Evolutionary conservation across 2,888 invertebrate species (phyloP).

Genomic region (Rhyacophila evoluta): DNA sequence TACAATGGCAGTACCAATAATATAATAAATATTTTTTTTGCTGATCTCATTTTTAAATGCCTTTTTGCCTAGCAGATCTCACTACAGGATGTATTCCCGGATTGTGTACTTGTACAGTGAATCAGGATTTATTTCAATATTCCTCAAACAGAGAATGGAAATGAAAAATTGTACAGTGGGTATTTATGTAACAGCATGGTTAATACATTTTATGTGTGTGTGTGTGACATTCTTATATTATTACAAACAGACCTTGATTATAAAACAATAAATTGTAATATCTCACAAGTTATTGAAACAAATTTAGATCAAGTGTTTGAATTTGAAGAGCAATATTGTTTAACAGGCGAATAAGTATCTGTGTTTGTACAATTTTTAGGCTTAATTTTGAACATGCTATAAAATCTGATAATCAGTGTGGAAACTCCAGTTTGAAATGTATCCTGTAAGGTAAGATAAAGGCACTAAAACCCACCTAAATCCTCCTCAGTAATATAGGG

Average conservation of each 20-base stretch:
- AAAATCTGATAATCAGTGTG: not conserved
- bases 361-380: too few relatives aligned
- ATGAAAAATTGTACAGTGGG: too few relatives aligned
- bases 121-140: slow-evolving; percentile 48
- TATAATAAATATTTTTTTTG: slow-evolving; percentile 25
- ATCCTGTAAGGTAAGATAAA: slow-evolving; percentile 4
- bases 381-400: not conserved
- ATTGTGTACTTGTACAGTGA: slow-evolving; percentile 46
- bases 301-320: too few relatives aligned
- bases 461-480: not conserved
- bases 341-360: too few relatives aligned
- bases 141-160: too few relatives aligned
- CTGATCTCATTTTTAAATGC: slow-evolving; percentile 5
- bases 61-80: not conserved
- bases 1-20: slow-evolving; percentile 25
- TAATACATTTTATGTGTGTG: not conserved
- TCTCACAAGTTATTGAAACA: too few relatives aligned
- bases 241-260: too few relatives aligned
- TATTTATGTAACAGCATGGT: not conserved
- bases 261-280: not conserved
- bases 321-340: too few relatives aligned
- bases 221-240: not conserved
- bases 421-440: not conserved
- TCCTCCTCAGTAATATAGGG: not conserved
- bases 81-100: slow-evolving; percentile 28